phyloP scores from a whole-genome alignment of 2,797 vertebrate genomes.

The Lutra lutra region DNA sequence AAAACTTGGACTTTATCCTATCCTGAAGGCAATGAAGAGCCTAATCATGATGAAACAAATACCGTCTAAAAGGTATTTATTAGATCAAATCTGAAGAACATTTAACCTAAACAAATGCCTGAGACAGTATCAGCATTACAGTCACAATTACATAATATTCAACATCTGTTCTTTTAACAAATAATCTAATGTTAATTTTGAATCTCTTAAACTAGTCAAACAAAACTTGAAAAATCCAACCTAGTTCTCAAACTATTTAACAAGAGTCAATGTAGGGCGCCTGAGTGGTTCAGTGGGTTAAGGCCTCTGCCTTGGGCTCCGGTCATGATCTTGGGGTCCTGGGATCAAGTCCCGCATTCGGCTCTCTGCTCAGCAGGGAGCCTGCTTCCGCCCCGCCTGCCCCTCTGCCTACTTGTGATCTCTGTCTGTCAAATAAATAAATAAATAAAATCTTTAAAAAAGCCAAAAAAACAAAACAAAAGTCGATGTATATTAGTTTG shows the following conservation, averaged over 20 bases:
- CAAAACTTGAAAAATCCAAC: slow-evolving; percentile 62
- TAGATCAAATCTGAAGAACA: slow-evolving; percentile 15
- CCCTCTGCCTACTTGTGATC: too few relatives aligned
- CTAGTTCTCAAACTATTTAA: slow-evolving; percentile 40
- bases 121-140: background rate
- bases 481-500: background rate
- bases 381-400: too few relatives aligned
- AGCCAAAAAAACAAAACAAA: background rate
- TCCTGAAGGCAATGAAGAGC: background rate
- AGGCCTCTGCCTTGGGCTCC: too few relatives aligned
- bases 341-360: too few relatives aligned
- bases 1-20: background rate
- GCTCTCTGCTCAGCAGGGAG: too few relatives aligned
- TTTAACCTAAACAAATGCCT: slow-evolving; percentile 29
- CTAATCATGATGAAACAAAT: background rate
- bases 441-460: too few relatives aligned
- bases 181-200: background rate
- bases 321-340: too few relatives aligned
- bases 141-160: background rate
- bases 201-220: slow-evolving; percentile 29
- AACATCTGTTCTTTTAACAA: slow-evolving; percentile 1
- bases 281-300: too few relatives aligned
- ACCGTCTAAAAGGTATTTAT: background rate
- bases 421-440: too few relatives aligned
- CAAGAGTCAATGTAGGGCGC: background rate